Evolutionary conservation across 2,797 vertebrate species (phyloP).

Genomic region (Falco columbarius): DNA sequence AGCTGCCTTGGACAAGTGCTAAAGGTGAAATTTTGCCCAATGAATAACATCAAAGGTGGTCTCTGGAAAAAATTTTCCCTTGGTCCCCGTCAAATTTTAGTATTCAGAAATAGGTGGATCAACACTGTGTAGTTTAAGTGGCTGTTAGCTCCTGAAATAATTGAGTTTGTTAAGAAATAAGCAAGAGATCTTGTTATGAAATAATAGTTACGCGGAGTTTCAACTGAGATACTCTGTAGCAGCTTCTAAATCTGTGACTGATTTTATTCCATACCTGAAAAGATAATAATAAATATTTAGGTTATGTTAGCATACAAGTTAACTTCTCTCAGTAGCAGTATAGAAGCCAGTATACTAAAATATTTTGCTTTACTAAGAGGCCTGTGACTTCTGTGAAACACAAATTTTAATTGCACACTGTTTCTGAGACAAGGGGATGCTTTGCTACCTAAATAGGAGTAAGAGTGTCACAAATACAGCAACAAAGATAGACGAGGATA

Average conservation of each 20-base stretch:
- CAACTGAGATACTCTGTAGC: background rate
- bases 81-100: background rate
- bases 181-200: background rate
- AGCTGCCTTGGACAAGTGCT: background rate
- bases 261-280: background rate
- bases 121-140: background rate
- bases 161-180: background rate
- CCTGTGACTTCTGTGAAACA: background rate
- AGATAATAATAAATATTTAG: background rate
- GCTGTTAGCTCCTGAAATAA: background rate
- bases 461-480: background rate
- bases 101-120: background rate
- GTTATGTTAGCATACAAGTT: background rate
- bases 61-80: background rate
- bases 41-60: background rate
- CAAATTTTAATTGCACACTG: background rate
- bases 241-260: background rate
- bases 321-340: background rate
- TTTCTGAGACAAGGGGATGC: background rate
- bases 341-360: background rate
- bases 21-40: background rate
- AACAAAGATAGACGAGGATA: background rate
- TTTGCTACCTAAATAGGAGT: background rate
- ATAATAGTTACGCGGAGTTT: background rate
- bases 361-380: background rate